Evolutionary conservation across 2,888 invertebrate species (phyloP), one percentile per base, ranked within the genome.

Genomic region (Sinohyriopsis cumingii): DNA sequence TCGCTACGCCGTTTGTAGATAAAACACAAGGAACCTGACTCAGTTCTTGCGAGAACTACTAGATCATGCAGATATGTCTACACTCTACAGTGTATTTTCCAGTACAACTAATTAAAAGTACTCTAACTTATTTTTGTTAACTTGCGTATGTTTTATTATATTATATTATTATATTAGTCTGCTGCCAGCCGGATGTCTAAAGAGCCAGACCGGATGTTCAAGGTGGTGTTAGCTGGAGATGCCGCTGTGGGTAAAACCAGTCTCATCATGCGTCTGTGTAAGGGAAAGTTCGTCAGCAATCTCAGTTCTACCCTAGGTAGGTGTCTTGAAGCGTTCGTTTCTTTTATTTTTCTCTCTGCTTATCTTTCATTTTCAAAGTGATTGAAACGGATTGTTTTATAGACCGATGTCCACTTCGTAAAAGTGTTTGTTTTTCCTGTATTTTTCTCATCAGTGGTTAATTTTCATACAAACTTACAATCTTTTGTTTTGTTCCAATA

Each of bases 191-290:
- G 54, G 19, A n/a, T 76, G 0, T 75, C 56, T 24, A 79, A 80
- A 57, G 86, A 87, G 9, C 92, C 93, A 5, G 92, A 93, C 69
- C 84, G 93, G 61, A 92, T 93, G 67, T 93, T 92, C 85, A 92
- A 93, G 83, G 91, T 93, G 5, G 92, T 93, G 12, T 90, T 93
- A 77, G 93, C 93, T 20, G 93, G 93, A 0, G 93, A 93, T 82
- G 92, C 93, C 0, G 92, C 92, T 3, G 93, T 93, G 1, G 93
- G 93, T 12, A 93, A 93, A 86, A 92, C 92, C 12, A 92, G 92
- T 71, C 92, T 93, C 79, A 93, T 93, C 68, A 91, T 92, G 87
- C 86, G 93, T 54, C 90, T 93, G 59, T 92, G 92, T 83, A 92
- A 92, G 84, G 92, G 92, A 20, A 90, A 91, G 67, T 93, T 93